phyloP scores from a whole-genome alignment of 2,113 vertebrate species.

The Nothoprocta pentlandii region DNA sequence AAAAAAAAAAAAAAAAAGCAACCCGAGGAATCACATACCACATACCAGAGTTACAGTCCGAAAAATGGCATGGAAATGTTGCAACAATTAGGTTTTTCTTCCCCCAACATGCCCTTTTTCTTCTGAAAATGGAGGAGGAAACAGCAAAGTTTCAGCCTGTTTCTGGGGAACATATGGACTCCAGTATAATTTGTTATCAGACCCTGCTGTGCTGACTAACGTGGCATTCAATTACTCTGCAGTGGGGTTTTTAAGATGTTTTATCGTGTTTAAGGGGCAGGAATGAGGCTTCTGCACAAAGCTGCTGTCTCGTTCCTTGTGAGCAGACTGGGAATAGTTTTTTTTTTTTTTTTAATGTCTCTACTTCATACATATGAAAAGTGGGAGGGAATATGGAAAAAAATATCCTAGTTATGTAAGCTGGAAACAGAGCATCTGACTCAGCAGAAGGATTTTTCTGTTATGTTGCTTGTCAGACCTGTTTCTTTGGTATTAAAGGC shows the following conservation, averaged over 20 bases:
- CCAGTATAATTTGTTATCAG: neutral
- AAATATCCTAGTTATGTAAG: slow-evolving; percentile 22
- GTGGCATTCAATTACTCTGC: neutral
- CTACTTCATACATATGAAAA: neutral
- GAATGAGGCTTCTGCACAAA: neutral
- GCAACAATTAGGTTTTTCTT: neutral
- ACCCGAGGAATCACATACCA: neutral
- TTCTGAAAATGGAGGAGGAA: slow-evolving; percentile 9
- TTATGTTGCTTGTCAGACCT: slow-evolving; percentile 5
- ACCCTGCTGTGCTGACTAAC: neutral
- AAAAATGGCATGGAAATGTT: neutral
- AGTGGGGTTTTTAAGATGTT: neutral
- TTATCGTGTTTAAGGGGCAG: neutral
- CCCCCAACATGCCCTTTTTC: neutral
- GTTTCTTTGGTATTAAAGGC: neutral
- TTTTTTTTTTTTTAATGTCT: neutral
- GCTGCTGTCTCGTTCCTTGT: neutral
- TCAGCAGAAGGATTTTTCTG: slow-evolving; percentile 34
- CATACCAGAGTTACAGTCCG: neutral
- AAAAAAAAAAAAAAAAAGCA: slow-evolving; percentile 21
- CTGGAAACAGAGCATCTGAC: slow-evolving; percentile 1
- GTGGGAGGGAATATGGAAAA: neutral
- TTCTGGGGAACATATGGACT: neutral
- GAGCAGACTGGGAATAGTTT: neutral
- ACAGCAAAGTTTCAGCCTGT: neutral